Conservation (phyloP, 2,797 vertebrate species). For the Galagoides demidoff region DNA sequence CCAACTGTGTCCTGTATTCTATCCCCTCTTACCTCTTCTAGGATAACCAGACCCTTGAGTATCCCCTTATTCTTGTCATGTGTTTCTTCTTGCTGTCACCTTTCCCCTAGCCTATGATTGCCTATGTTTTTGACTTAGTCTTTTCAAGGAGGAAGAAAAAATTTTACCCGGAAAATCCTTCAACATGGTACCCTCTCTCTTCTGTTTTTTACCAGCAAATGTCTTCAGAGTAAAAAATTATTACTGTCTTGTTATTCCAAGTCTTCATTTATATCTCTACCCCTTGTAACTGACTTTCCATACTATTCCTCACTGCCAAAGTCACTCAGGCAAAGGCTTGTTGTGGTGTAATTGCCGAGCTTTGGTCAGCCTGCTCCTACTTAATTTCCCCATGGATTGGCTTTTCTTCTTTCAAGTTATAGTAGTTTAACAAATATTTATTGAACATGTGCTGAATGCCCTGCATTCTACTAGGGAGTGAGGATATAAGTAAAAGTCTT, state of each 20-base stretch:
- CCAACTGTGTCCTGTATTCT: not conserved
- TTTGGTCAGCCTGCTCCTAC: slow-evolving; percentile 1
- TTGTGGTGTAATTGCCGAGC: not conserved
- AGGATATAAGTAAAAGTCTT: slow-evolving; percentile 32
- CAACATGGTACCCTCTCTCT: not conserved
- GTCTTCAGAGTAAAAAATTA: slow-evolving; percentile 12
- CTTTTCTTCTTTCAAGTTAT: slow-evolving; percentile 4
- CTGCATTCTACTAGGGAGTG: not conserved
- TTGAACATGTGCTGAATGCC: not conserved
- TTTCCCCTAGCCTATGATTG: not conserved
- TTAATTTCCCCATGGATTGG: slow-evolving; percentile 24
- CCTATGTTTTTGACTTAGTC: slow-evolving; percentile 8
- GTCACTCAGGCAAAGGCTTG: not conserved
- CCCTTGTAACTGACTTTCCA: not conserved
- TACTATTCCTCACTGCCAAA: not conserved
- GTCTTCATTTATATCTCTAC: not conserved
- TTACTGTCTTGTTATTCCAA: not conserved
- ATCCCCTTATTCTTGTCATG: not conserved
- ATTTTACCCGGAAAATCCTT: slow-evolving; percentile 22
- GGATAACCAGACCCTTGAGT: not conserved
- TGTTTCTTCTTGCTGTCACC: not conserved
- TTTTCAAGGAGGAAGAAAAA: not conserved
- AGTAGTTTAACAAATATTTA: slow-evolving; percentile 51
- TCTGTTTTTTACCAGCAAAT: not conserved
- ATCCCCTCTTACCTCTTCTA: not conserved